These are phyloP conservation scores for Himalopsyche japonica DNA, from an alignment of 2,888 invertebrate species.

Conservation along the genomic window DNA sequence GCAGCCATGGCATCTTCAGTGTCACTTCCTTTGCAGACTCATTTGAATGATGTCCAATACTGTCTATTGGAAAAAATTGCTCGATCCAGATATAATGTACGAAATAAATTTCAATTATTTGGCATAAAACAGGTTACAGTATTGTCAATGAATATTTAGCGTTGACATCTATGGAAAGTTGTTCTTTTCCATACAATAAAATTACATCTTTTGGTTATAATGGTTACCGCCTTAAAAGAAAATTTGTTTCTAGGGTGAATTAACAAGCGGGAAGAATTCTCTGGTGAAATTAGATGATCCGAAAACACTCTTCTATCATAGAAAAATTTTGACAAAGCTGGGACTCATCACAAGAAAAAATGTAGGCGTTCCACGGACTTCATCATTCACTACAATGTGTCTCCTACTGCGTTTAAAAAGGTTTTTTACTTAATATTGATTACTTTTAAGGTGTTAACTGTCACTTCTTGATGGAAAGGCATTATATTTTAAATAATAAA, in stretches of 20 bases:
- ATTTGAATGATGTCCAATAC: slow-evolving; percentile 63
- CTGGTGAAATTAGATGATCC: slow-evolving; percentile 61
- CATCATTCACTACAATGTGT: neutral
- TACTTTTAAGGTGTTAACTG: too few relatives aligned
- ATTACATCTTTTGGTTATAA: too few relatives aligned
- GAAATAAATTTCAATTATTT: neutral
- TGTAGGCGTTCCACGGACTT: neutral
- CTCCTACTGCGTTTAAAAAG: slow-evolving; percentile 21
- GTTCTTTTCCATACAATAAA: too few relatives aligned
- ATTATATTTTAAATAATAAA: too few relatives aligned
- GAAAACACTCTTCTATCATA: slow-evolving; percentile 50
- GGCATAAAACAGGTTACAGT: too few relatives aligned
- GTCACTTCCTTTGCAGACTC: slow-evolving; percentile 52
- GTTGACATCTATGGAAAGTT: too few relatives aligned
- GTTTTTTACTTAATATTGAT: neutral
- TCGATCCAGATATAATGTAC: slow-evolving; percentile 61
- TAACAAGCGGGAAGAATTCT: slow-evolving; percentile 67
- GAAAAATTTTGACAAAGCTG: slow-evolving; percentile 12
- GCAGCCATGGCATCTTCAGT: slow-evolving; percentile 60
- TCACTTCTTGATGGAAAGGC: too few relatives aligned
- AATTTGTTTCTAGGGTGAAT: slow-evolving; percentile 58
- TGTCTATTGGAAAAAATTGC: slow-evolving; percentile 76
- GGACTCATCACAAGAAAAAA: slow-evolving; percentile 22
- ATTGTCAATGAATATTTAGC: too few relatives aligned
- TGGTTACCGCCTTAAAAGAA: too few relatives aligned